Evolutionary conservation across 64 coral and sea anemone species (phyloP).

Genomic region (Actinia tenebrosa): DNA sequence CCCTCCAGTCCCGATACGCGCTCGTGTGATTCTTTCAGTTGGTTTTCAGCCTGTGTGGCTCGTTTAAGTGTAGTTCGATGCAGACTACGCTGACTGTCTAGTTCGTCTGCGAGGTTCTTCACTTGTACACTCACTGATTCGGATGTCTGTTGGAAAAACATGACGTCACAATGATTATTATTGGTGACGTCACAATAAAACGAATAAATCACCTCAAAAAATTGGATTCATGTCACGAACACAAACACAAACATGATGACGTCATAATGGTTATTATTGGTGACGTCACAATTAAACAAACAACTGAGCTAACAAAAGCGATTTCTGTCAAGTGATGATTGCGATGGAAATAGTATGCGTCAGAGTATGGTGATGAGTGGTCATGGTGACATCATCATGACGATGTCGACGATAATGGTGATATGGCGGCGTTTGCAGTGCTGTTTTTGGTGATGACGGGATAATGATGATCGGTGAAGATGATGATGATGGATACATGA

Average conservation of each 20-base stretch:
- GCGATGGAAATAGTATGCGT: background rate
- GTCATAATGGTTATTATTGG: too few relatives aligned
- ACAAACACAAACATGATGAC: too few relatives aligned
- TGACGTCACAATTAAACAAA: too few relatives aligned
- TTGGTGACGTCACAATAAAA: background rate
- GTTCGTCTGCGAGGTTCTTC: constrained; percentile 78
- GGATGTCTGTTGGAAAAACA: constrained; percentile 43
- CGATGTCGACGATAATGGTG: background rate
- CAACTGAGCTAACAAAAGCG: too few relatives aligned
- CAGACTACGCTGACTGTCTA: constrained; percentile 84
- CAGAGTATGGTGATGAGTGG: background rate
- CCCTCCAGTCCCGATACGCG: constrained; percentile 82
- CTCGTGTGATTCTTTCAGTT: constrained; percentile 76
- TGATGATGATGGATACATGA: too few relatives aligned
- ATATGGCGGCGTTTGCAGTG: background rate
- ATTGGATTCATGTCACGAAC: too few relatives aligned
- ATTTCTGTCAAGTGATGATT: background rate
- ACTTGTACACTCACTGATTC: constrained; percentile 66
- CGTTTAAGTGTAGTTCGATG: constrained; percentile 87
- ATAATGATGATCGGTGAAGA: too few relatives aligned
- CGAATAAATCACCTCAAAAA: too few relatives aligned
- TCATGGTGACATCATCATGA: background rate
- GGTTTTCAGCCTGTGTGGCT: constrained; percentile 79
- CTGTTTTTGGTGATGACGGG: too few relatives aligned
- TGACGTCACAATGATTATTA: background rate